Percentiles rank a stretch among this genome's conserved stretches.
phyloP scores from a whole-genome alignment of 2,797 vertebrate species.

The Florisuga fusca region DNA sequence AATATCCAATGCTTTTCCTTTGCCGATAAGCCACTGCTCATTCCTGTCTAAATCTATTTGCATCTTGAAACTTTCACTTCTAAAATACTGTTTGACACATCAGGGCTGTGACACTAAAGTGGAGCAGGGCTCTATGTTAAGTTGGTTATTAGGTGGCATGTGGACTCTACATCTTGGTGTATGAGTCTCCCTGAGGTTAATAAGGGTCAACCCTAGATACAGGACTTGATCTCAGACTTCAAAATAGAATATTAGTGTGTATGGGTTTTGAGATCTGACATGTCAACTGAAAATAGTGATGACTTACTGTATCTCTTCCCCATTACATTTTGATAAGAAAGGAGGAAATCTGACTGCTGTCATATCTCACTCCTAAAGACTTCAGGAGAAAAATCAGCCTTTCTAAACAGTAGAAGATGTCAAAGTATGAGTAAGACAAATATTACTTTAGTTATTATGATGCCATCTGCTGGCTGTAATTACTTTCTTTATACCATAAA shows the following conservation, averaged over 20 bases:
- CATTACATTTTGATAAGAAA: background rate
- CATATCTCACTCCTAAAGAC: background rate
- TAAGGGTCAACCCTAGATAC: background rate
- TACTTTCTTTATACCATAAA: slow-evolving; percentile 15
- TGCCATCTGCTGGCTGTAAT: slow-evolving; percentile 81
- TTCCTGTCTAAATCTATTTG: background rate
- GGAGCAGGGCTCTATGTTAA: background rate
- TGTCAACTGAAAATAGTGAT: background rate
- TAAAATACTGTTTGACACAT: background rate
- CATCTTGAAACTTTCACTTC: background rate
- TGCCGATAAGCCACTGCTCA: background rate
- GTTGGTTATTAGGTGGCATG: background rate
- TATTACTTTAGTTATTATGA: slow-evolving; percentile 74
- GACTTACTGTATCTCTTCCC: background rate
- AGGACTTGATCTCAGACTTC: background rate
- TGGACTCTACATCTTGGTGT: no score
- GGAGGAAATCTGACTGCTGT: background rate
- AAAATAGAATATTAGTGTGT: background rate
- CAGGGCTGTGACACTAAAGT: background rate
- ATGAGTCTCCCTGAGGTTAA: background rate
- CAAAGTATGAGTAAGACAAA: slow-evolving; percentile 3
- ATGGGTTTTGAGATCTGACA: background rate
- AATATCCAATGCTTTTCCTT: background rate
- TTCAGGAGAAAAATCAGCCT: background rate
- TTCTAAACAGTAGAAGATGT: background rate